Conservation (phyloP, 2,797 vertebrate species). For the Hipposideros larvatus region DNA sequence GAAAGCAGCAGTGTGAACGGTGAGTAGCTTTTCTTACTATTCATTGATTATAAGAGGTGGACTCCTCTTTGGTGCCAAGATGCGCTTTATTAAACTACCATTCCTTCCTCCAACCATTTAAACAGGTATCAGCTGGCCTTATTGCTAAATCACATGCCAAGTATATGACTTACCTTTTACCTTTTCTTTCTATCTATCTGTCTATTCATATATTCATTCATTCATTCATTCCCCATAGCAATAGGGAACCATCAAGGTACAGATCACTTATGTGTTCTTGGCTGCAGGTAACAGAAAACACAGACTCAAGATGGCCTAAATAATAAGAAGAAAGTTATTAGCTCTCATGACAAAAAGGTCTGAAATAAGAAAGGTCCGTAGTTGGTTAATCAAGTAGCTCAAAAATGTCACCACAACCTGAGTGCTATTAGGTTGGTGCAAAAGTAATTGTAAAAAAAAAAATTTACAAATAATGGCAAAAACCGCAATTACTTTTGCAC, state of each 20-base stretch:
- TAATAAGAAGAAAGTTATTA: not conserved
- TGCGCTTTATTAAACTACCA: not conserved
- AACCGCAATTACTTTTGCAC: no score
- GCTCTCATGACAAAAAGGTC: not conserved
- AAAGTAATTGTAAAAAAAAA: no score
- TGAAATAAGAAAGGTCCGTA: not conserved
- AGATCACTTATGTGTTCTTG: not conserved
- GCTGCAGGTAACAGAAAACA: constrained; percentile 12
- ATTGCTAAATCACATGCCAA: not conserved
- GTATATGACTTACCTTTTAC: not conserved
- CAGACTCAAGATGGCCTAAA: not conserved
- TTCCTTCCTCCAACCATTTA: not conserved
- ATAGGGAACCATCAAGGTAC: not conserved
- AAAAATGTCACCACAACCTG: not conserved
- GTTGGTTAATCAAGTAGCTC: not conserved
- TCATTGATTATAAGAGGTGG: not conserved
- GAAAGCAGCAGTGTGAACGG: constrained; percentile 53
- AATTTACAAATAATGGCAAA: no score
- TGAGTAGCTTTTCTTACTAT: constrained; percentile 65
- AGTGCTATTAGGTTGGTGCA: no score
- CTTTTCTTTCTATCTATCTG: no score
- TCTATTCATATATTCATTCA: no score
- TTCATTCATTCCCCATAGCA: not conserved
- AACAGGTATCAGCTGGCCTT: not conserved
- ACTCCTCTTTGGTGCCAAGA: not conserved